These are phyloP conservation scores for Ataeniobius toweri DNA, from an alignment of 2,797 vertebrate genomes.

Conservation along the genomic window DNA sequence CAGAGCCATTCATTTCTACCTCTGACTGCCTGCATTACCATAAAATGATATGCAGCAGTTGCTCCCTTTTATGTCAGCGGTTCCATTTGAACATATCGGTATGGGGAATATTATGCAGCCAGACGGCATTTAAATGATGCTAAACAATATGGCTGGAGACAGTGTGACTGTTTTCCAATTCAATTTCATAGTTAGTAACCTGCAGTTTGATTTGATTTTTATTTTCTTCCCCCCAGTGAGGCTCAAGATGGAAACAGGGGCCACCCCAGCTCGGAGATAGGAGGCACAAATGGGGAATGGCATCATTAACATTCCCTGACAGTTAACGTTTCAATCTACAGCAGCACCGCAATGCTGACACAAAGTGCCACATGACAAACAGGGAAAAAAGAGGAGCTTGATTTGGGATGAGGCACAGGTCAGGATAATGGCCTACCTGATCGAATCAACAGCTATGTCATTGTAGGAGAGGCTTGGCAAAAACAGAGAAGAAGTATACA, in stretches of 20 bases:
- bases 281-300: constrained; percentile 67
- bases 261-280: constrained; percentile 11
- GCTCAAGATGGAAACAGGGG: constrained; percentile 41
- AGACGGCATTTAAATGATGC: constrained; percentile 71
- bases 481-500: constrained; percentile 14
- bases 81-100: constrained; percentile 76
- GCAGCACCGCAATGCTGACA: constrained; percentile 68
- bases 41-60: constrained; percentile 70
- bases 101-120: constrained; percentile 69
- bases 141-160: constrained; percentile 78
- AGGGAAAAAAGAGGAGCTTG: constrained; percentile 20
- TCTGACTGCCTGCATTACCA: constrained; percentile 49
- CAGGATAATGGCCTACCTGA: constrained; percentile 49
- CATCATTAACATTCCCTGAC: constrained; percentile 80
- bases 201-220: constrained; percentile 75
- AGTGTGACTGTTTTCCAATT: constrained; percentile 76
- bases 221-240: constrained; percentile 49
- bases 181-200: constrained; percentile 83
- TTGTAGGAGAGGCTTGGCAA: constrained; percentile 44
- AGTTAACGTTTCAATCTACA: constrained; percentile 78
- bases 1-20: constrained; percentile 46
- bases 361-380: constrained; percentile 69
- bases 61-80: constrained; percentile 74
- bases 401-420: constrained; percentile 48
- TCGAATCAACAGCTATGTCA: constrained; percentile 66